Conservation (phyloP, 2,888 invertebrate genomes). For the Bombylius major region DNA sequence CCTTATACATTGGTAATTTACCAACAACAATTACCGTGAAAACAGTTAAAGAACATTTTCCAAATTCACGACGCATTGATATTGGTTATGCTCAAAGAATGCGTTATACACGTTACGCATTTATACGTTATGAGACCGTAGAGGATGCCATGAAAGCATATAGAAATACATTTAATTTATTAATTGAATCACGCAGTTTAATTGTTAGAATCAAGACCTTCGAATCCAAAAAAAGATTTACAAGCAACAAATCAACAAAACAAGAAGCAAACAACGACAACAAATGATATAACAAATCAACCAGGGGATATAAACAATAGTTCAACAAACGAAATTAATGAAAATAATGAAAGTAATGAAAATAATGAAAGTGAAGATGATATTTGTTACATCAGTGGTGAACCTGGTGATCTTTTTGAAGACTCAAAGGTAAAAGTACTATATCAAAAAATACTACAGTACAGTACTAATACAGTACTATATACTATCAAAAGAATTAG, state of each 20-base stretch:
- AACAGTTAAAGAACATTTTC: conserved; percentile 48
- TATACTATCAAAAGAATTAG: conserved; percentile 5
- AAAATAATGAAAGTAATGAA: not conserved
- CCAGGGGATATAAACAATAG: not conserved
- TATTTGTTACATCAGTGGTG: not conserved
- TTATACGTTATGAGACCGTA: conserved; percentile 47
- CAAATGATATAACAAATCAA: not conserved
- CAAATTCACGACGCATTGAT: conserved; percentile 47
- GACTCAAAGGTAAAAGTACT: conserved; percentile 11
- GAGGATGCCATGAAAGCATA: conserved; percentile 50
- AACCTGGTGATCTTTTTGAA: not conserved
- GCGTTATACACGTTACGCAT: conserved; percentile 54
- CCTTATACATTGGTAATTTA: conserved; percentile 53
- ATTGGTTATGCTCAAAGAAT: conserved; percentile 55
- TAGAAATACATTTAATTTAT: conserved; percentile 42
- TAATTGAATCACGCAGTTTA: conserved; percentile 48
- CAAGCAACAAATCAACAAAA: conserved; percentile 6
- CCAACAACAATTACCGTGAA: conserved; percentile 50
- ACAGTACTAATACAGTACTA: no score
- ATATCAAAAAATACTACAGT: no score
- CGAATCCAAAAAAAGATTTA: conserved; percentile 11
- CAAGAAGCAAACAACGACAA: not conserved
- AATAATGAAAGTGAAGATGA: not conserved
- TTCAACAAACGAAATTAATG: not conserved
- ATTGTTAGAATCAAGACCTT: conserved; percentile 40